Base-by-base conservation (phyloP, 1,140 invertebrate genomes). In the Mercenaria mercenaria region DNA sequence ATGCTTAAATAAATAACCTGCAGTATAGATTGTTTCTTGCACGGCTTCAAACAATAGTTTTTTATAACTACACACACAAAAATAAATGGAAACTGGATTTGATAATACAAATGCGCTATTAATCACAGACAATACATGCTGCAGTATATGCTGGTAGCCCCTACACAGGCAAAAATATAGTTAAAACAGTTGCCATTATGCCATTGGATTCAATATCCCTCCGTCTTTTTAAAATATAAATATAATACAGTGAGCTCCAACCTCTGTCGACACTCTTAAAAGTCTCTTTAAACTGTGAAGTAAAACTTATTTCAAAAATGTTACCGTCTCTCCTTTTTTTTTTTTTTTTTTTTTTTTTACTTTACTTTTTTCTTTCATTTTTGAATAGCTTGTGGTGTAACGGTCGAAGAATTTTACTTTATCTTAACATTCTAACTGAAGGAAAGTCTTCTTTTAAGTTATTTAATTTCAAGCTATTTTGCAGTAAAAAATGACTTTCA, bases 1-100 rank as follows among this genome's bases (percentile, higher is more conserved):
- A 84, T 84, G 67, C 61, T 72, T 79, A 79, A 84, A 84, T 84
- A 84, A 84, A 84, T 84, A 84, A 72, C 61, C 82, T 72, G 61
- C 61, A 69, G 47, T 47, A 43, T 43, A 72, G 82, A 84, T 84
- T 84, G 82, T 84, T 84, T 69, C 82, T 67, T 67, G 82, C 82
- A 69, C 82, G 61, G 82, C 52, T 84, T 79, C 29, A 79, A 79
- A 79, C 34, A 84, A 84, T 72, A 84, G 34, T 26, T 11, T 37
- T 84, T 32, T 8, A 47, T 47, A 72, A 72, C 67, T 72, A 69
- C 47, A 84, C 81, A 83, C 76, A 79, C 76, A 79, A 79, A 84
- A 84, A 72, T 72, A 84, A 84, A 84, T 84, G 59, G 47, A 84
- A 84, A 69, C 61, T 72, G 82, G 82, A 84, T 84, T 84, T 84